Conservation (phyloP, 2,888 invertebrate species). For the Tupiocoris notatus region DNA sequence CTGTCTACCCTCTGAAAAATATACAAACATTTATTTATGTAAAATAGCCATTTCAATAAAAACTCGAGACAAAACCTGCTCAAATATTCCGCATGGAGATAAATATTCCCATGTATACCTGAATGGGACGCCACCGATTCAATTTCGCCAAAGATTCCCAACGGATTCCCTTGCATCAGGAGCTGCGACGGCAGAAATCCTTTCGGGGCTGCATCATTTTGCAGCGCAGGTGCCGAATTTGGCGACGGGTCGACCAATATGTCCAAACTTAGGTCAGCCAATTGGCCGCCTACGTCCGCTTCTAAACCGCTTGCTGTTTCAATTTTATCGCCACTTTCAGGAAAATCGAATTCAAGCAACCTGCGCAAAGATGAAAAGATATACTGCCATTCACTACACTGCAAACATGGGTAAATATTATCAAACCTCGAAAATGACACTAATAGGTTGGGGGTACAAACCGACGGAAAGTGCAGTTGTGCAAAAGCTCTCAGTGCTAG, state of each 20-base stretch:
- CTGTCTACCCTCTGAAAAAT: too few species aligned
- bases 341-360: conserved; percentile 40
- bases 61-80: too few species aligned
- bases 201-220: not conserved
- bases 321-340: conserved; percentile 8
- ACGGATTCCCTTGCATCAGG: conserved; percentile 38
- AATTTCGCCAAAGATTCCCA: conserved; percentile 18
- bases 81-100: too few species aligned
- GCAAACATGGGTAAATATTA: not conserved
- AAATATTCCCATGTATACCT: too few species aligned
- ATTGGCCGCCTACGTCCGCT: conserved; percentile 18
- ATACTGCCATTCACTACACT: too few species aligned
- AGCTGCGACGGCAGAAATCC: conserved; percentile 49
- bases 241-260: conserved; percentile 43
- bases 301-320: conserved; percentile 1
- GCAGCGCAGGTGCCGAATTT: not conserved
- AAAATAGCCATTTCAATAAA: too few species aligned
- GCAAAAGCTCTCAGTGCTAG: conserved; percentile 33
- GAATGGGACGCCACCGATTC: too few species aligned
- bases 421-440: not conserved
- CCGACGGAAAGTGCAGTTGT: conserved; percentile 6
- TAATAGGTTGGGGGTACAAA: conserved; percentile 20
- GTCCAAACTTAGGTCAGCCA: conserved; percentile 14
- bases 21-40: too few species aligned
- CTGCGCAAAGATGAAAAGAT: conserved; percentile 7